These are phyloP conservation scores for Venustoraphidia nigricollis DNA, from an alignment of 2,888 invertebrate genomes.

Conservation along the genomic window DNA sequence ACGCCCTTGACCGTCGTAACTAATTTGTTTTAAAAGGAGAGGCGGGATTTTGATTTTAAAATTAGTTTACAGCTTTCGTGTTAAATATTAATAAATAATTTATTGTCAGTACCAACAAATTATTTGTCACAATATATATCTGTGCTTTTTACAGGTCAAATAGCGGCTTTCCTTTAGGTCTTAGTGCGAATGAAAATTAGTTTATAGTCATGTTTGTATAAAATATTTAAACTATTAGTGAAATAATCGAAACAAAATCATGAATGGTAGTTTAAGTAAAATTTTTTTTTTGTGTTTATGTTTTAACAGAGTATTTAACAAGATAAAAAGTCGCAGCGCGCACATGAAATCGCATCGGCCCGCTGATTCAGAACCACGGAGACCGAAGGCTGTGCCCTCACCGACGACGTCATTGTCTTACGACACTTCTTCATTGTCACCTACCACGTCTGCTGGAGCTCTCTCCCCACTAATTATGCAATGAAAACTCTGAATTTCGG, in stretches of 20 bases:
- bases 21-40: too few relatives aligned
- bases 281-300: constrained; percentile 10
- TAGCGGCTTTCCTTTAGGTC: too few relatives aligned
- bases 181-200: neutral
- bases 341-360: constrained; percentile 99
- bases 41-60: too few relatives aligned
- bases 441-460: constrained; percentile 15
- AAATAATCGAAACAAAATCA: neutral
- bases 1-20: too few relatives aligned
- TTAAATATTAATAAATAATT: too few relatives aligned
- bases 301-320: constrained; percentile 82
- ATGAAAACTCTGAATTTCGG: too few relatives aligned
- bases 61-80: too few relatives aligned
- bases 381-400: constrained; percentile 32
- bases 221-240: neutral
- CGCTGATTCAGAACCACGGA: constrained; percentile 65
- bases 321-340: constrained; percentile 97
- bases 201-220: neutral
- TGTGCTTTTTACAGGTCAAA: too few relatives aligned
- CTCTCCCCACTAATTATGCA: constrained; percentile 12
- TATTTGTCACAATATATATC: too few relatives aligned
- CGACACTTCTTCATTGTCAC: constrained; percentile 9
- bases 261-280: neutral
- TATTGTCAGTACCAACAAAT: too few relatives aligned
- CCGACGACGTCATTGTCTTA: constrained; percentile 10